Conservation (phyloP, 2,113 vertebrate genomes). For the Dasypus novemcinctus region DNA sequence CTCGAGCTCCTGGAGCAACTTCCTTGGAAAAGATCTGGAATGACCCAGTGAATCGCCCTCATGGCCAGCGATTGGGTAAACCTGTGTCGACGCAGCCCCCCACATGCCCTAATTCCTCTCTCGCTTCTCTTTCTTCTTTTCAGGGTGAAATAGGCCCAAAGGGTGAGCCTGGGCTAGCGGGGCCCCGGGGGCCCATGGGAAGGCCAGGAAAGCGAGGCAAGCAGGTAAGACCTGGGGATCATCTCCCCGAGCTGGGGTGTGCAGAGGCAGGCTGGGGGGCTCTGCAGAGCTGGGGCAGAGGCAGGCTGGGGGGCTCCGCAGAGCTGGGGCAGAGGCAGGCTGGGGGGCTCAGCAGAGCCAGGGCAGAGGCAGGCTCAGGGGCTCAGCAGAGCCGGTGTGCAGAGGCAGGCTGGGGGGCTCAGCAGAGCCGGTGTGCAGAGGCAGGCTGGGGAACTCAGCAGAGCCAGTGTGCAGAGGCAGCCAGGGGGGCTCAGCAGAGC, state of each 20-base stretch:
- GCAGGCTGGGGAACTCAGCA: too few species aligned
- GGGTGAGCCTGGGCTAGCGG: constrained; percentile 92
- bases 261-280: not conserved
- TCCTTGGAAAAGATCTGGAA: not conserved
- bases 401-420: not conserved
- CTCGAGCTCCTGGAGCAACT: not conserved
- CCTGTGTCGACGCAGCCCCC: too few species aligned
- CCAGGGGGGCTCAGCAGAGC: too few species aligned
- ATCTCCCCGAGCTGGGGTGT: not conserved
- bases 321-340: not conserved
- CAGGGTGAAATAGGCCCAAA: constrained; percentile 99
- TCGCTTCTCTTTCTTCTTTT: constrained; percentile 51
- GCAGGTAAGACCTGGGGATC: constrained; percentile 84
- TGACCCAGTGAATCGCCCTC: not conserved
- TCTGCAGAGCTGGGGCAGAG: not conserved
- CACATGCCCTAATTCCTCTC: not conserved
- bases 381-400: not conserved
- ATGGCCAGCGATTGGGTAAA: fast-evolving
- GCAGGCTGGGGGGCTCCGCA: too few species aligned
- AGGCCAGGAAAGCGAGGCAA: constrained; percentile 98
- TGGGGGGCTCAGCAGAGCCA: not conserved
- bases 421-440: not conserved
- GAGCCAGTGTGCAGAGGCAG: not conserved
- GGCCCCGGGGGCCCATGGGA: constrained; percentile 95
- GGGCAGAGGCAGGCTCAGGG: not conserved